A percentile compares a stretch with the other conserved stretches of the same genome.
Conservation (phyloP, 2,797 vertebrate genomes). For the Lateolabrax maculatus region DNA sequence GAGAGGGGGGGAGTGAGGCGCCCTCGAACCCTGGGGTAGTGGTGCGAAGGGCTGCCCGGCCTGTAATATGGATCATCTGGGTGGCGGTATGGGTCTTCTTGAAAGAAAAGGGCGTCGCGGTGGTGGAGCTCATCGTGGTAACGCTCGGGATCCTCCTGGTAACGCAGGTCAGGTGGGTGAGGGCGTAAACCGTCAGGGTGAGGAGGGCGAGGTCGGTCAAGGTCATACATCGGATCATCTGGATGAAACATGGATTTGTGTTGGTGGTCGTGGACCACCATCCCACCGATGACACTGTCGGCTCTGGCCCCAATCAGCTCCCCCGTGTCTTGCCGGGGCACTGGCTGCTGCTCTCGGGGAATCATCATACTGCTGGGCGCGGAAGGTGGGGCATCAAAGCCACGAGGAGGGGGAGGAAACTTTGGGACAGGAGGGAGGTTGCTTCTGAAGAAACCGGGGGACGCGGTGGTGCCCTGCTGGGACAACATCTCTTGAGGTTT, state of each 20-base stretch:
- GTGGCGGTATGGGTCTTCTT: slow-evolving; percentile 70
- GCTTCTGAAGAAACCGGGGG: slow-evolving; percentile 68
- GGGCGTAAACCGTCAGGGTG: slow-evolving; percentile 34
- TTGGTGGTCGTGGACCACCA: slow-evolving; percentile 81
- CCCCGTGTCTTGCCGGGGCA: neutral
- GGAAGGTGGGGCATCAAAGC: slow-evolving; percentile 48
- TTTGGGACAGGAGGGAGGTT: slow-evolving; percentile 81
- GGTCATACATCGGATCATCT: slow-evolving; percentile 57
- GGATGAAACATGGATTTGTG: slow-evolving; percentile 74
- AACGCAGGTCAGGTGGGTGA: slow-evolving; percentile 58
- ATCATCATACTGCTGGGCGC: slow-evolving; percentile 28
- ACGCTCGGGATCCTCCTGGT: slow-evolving; percentile 66
- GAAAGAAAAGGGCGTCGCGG: slow-evolving; percentile 63
- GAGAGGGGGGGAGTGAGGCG: slow-evolving; percentile 71
- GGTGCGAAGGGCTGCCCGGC: slow-evolving; percentile 67
- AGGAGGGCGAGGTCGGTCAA: slow-evolving; percentile 16
- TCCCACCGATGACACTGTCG: slow-evolving; percentile 58
- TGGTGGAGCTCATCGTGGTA: slow-evolving; percentile 57
- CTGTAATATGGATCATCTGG: slow-evolving; percentile 68
- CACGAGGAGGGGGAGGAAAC: slow-evolving; percentile 76
- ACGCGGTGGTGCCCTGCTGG: slow-evolving; percentile 42
- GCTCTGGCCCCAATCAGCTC: slow-evolving; percentile 16
- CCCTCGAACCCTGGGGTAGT: slow-evolving; percentile 76
- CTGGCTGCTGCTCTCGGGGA: slow-evolving; percentile 42
- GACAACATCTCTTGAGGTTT: slow-evolving; percentile 67